Conservation (phyloP, 2,113 vertebrate species). For the Telmatochromis bifrenatus region DNA sequence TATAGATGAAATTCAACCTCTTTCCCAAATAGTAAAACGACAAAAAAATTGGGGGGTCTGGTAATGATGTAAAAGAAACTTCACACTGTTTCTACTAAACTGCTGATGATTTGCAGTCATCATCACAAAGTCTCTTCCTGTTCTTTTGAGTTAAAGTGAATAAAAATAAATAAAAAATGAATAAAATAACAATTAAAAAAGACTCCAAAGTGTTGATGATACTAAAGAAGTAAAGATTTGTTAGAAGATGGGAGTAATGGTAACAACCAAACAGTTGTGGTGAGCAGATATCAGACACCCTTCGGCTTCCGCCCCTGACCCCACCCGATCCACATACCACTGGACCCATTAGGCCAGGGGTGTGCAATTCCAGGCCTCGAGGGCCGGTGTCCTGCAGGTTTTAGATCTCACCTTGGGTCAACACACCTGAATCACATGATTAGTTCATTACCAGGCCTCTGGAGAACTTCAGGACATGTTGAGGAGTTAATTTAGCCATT, state of each 20-base stretch:
- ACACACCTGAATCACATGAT: too few species aligned
- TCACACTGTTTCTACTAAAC: neutral
- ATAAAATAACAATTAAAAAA: neutral
- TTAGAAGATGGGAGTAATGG: neutral
- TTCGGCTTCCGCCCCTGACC: neutral
- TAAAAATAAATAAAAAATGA: neutral
- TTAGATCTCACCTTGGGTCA: too few species aligned
- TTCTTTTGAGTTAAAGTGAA: neutral
- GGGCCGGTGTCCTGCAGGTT: too few species aligned
- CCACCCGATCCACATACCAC: neutral
- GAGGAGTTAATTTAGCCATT: too few species aligned
- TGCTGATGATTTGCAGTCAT: neutral
- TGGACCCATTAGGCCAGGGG: neutral
- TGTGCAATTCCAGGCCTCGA: too few species aligned
- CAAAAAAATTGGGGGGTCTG: neutral
- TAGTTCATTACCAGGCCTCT: too few species aligned
- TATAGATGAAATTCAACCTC: neutral
- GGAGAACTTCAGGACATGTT: too few species aligned
- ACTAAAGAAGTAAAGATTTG: neutral
- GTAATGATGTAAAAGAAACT: neutral
- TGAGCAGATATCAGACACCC: neutral
- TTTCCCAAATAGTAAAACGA: neutral
- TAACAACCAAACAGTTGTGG: neutral
- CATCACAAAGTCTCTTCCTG: neutral
- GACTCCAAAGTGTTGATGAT: neutral